A percentile compares a stretch with the other conserved stretches of the same genome.
phyloP scores from a whole-genome alignment of 2,888 invertebrate species.

The Dolichomitus sp. region DNA sequence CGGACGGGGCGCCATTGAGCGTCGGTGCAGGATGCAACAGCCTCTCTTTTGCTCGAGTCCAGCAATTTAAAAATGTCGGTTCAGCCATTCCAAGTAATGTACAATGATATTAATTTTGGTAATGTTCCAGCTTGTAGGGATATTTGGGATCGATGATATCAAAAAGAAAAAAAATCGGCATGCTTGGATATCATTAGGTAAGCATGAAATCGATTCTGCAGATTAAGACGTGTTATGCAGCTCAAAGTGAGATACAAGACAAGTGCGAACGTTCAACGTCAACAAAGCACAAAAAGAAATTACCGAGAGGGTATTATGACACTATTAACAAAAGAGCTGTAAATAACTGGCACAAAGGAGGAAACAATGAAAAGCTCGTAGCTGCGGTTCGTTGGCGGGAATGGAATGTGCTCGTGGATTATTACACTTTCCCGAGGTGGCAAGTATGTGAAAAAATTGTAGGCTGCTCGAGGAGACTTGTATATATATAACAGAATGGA shows the following conservation, averaged over 20 bases:
- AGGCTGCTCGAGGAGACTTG: constrained; percentile 53
- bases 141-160: background rate
- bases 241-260: background rate
- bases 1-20: background rate
- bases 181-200: too few species aligned
- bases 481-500: constrained; percentile 33
- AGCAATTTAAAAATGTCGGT: background rate
- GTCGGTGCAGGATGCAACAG: background rate
- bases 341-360: constrained; percentile 56
- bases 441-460: constrained; percentile 44
- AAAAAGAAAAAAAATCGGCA: too few species aligned
- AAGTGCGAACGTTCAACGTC: constrained; percentile 49
- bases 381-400: constrained; percentile 32
- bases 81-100: too few species aligned
- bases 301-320: constrained; percentile 53
- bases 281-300: constrained; percentile 55
- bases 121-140: background rate
- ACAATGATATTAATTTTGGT: too few species aligned
- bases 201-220: too few species aligned
- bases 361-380: constrained; percentile 65
- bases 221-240: too few species aligned
- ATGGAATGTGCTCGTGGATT: constrained; percentile 53
- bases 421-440: constrained; percentile 51
- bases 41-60: constrained; percentile 56
- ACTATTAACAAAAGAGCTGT: constrained; percentile 57